Conservation (phyloP, 2,113 vertebrate species). For the Oncorhynchus clarkii region DNA sequence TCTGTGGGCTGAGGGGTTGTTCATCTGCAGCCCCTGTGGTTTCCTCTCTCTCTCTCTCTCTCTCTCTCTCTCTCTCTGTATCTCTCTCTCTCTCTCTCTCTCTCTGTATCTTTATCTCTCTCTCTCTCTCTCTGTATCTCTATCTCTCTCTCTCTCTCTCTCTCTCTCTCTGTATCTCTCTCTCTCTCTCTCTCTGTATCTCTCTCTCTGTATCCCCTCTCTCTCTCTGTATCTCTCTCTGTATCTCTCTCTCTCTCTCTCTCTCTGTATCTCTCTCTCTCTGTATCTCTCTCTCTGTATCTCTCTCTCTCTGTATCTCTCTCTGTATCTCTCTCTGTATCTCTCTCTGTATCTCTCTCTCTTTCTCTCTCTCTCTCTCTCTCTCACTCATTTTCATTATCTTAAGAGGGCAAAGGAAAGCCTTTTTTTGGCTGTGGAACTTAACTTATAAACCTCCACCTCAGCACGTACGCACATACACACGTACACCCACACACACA, state of each 20-base stretch:
- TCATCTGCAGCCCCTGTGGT: constrained; percentile 66
- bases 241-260: neutral
- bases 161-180: neutral
- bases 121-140: too few relatives aligned
- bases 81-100: constrained; percentile 11
- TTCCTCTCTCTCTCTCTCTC: constrained; percentile 7
- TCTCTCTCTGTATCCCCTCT: neutral
- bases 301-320: too few relatives aligned
- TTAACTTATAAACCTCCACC: constrained; percentile 62
- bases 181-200: constrained; percentile 1
- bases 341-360: too few relatives aligned
- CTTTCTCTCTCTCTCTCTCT: neutral
- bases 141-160: too few relatives aligned
- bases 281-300: constrained; percentile 28
- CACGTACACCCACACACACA: neutral
- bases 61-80: neutral
- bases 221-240: too few relatives aligned
- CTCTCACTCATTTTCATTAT: constrained; percentile 65
- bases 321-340: too few relatives aligned
- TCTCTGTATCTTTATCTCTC: too few relatives aligned
- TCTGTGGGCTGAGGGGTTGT: constrained; percentile 52
- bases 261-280: constrained; percentile 21
- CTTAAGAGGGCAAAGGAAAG: constrained; percentile 69
- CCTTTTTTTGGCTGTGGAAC: constrained; percentile 47
- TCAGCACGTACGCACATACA: constrained; percentile 24